Evolutionary conservation across 30 jellyfish, hydroid and myxozoan genomes (phyloP).

Genomic region (Cassiopea andromeda): DNA sequence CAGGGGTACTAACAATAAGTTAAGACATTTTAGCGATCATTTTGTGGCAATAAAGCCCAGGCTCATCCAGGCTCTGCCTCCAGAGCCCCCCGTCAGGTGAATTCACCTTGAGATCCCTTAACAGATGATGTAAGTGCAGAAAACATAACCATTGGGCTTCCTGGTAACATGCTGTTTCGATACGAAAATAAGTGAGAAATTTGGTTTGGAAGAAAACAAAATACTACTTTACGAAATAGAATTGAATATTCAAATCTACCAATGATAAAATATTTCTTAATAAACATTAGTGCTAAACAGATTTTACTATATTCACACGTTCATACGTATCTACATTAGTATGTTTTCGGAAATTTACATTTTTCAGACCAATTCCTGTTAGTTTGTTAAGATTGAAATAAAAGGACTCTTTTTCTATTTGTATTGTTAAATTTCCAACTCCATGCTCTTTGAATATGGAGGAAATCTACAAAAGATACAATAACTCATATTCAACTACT

Average conservation of each 20-base stretch:
- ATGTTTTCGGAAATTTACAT: constrained; percentile 25
- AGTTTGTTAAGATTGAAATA: constrained; percentile 75
- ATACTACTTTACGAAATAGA: background rate
- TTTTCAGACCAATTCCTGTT: constrained; percentile 41
- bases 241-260: background rate
- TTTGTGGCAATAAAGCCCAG: too few relatives aligned
- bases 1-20: too few relatives aligned
- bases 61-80: too few relatives aligned
- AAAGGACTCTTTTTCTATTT: constrained; percentile 85
- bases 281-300: constrained; percentile 11
- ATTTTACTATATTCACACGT: constrained; percentile 30
- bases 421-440: constrained; percentile 66
- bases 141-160: too few relatives aligned
- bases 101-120: too few relatives aligned
- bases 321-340: constrained; percentile 10
- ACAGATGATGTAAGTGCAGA: too few relatives aligned
- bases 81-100: too few relatives aligned
- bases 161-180: background rate
- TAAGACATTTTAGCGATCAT: too few relatives aligned
- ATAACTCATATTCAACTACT: background rate
- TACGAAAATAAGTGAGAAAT: background rate
- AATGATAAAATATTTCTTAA: background rate
- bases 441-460: constrained; percentile 75
- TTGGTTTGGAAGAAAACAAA: background rate
- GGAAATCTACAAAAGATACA: constrained; percentile 44